Evolutionary conservation across 2,797 vertebrate species (phyloP), one percentile per base, ranked within the genome.

Genomic region (Tokudaia muenninki): DNA sequence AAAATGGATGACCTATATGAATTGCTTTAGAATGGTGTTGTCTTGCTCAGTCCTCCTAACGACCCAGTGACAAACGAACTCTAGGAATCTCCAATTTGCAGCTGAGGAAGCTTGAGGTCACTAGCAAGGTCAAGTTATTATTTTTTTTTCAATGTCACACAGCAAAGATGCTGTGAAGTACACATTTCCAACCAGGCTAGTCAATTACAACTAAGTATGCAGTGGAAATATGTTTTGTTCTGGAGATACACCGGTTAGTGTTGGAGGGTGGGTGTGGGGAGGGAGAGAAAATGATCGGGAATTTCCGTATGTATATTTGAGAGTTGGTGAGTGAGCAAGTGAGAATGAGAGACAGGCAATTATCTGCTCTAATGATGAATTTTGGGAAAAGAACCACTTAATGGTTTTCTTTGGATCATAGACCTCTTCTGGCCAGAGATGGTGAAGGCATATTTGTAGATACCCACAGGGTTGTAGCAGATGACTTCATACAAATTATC

Each of bases 351-450:
- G n/a, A 47, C 1, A 75, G 52, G 72, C 19, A n/a, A 7, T 19
- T 82, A 87, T 1, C 61, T 77, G 44, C 52, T 61, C 41, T 82
- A 59, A 83, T 37, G 92, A 79, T 86, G 78, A 92, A 41, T 57
- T 95, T 89, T 81, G 87, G n/a, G 65, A 10, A 59, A 80, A 79
- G 83, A 78, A 17, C 74, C 47, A 79, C 13, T 83, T 77, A 19
- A 7, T 67, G 3, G 8, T 52, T 87, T 74, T 90, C 17, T 96
- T 97, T 93, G 65, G 57, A 37, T 74, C 81, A 5, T 55, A 90
- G 63, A 87, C 4, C 13, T 26, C 6, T 83, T 95, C 57, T 77
- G 84, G 75, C 81, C 70, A 89, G 57, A 81, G 75, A n/a, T 37
- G 65, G 29, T 82, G 50, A 75, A 57, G 50, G 24, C 4, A 3